phyloP scores from a whole-genome alignment of 2,888 invertebrate species.

The Chalcosyrphus nemorum region DNA sequence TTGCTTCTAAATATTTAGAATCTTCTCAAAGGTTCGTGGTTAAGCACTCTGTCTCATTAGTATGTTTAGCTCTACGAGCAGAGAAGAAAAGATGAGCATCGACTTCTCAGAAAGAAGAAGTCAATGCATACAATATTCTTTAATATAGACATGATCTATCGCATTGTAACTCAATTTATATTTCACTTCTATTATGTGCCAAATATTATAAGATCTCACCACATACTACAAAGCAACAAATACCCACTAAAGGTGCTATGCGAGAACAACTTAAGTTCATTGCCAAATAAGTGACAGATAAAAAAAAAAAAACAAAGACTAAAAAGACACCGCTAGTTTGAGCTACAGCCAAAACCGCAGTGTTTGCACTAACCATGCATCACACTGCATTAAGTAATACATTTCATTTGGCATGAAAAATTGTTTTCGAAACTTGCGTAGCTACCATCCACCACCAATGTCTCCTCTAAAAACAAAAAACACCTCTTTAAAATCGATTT shows the following conservation, averaged over 20 bases:
- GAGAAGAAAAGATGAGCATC: too few species aligned
- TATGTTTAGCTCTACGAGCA: too few species aligned
- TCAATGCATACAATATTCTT: background rate
- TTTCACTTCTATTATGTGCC: background rate
- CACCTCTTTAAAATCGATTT: constrained; percentile 2
- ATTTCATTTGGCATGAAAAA: constrained; percentile 1
- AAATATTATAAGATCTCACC: constrained; percentile 7
- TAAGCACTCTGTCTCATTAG: too few species aligned
- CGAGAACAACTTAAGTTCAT: constrained; percentile 7
- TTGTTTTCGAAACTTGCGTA: constrained; percentile 11
- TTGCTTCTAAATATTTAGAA: too few species aligned
- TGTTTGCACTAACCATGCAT: background rate
- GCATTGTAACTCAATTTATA: constrained; percentile 21
- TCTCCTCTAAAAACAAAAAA: background rate
- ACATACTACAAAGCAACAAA: constrained; percentile 1
- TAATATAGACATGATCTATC: background rate
- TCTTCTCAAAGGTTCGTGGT: too few species aligned
- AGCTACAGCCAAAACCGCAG: constrained; percentile 8
- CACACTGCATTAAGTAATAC: constrained; percentile 9
- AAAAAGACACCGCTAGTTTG: background rate
- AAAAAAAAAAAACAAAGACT: background rate
- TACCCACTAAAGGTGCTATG: background rate
- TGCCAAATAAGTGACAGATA: constrained; percentile 7
- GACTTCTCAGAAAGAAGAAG: too few species aligned
- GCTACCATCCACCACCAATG: background rate